A percentile compares a stretch with the other conserved stretches of the same genome.
These are phyloP conservation scores for Neotoxoptera formosana DNA, from an alignment of 1,140 invertebrate genomes.

Conservation along the genomic window DNA sequence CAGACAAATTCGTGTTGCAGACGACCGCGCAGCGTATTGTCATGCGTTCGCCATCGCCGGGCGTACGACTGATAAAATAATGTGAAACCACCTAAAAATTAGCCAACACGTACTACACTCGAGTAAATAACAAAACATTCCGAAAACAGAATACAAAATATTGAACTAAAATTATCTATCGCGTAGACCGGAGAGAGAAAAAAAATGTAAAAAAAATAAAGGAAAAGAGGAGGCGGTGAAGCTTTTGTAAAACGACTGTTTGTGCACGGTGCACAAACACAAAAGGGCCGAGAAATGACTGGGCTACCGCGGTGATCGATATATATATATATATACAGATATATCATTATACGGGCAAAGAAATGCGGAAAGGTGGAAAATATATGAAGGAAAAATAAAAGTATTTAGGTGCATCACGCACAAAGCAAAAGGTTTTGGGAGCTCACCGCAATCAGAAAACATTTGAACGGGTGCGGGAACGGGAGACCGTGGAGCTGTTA, in stretches of 20 bases:
- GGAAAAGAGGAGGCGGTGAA: background rate
- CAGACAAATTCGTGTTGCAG: background rate
- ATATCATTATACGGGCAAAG: background rate
- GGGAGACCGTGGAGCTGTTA: background rate
- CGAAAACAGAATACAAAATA: constrained; percentile 11
- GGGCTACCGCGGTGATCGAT: background rate
- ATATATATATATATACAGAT: background rate
- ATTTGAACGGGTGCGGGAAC: background rate
- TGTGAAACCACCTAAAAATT: background rate
- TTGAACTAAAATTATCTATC: background rate
- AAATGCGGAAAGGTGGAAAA: constrained; percentile 13
- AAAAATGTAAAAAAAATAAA: constrained; percentile 6
- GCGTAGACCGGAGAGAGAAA: background rate
- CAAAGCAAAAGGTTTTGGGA: constrained; percentile 10
- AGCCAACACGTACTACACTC: background rate
- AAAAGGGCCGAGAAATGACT: constrained; percentile 28
- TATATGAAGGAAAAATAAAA: constrained; percentile 38
- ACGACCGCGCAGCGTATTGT: background rate
- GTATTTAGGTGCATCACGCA: constrained; percentile 34
- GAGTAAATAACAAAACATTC: background rate
- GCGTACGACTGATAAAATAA: background rate
- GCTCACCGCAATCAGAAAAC: constrained; percentile 44
- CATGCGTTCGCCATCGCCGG: background rate
- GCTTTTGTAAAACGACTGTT: constrained; percentile 38
- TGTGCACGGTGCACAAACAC: constrained; percentile 44